Conservation (phyloP, 2,113 vertebrate species). For the Erinaceus europaeus region DNA sequence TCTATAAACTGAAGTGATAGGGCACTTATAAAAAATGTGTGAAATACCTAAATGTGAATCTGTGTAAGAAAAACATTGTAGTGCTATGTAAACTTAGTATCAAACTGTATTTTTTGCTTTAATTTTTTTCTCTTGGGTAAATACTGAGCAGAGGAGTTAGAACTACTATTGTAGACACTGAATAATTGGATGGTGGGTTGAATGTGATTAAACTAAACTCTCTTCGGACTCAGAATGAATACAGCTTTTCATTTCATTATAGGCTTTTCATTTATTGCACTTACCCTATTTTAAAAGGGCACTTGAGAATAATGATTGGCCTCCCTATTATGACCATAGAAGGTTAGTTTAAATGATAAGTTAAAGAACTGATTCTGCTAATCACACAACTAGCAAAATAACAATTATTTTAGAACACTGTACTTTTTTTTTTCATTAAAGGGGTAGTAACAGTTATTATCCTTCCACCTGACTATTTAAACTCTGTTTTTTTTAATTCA, state of each 20-base stretch:
- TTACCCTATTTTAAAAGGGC: neutral
- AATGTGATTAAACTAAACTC: slow-evolving; percentile 24
- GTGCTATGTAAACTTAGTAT: neutral
- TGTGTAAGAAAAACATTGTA: neutral
- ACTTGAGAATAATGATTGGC: neutral
- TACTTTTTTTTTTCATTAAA: neutral
- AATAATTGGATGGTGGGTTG: neutral
- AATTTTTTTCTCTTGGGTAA: neutral
- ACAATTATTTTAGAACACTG: neutral
- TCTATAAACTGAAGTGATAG: neutral
- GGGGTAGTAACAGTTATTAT: neutral
- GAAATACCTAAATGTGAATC: neutral
- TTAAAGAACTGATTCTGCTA: neutral
- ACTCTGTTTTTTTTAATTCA: neutral
- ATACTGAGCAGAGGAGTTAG: neutral
- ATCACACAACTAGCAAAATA: neutral
- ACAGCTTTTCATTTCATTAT: neutral
- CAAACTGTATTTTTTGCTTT: neutral
- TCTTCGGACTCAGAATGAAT: neutral
- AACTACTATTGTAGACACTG: neutral
- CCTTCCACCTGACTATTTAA: neutral
- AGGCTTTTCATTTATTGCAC: neutral
- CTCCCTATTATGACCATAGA: neutral
- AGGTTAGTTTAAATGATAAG: neutral
- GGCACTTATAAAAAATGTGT: slow-evolving; percentile 7